Evolutionary conservation across 2,888 invertebrate species (phyloP), one percentile per base, ranked within the genome.

Genomic region (Sclerodermus sp.): DNA sequence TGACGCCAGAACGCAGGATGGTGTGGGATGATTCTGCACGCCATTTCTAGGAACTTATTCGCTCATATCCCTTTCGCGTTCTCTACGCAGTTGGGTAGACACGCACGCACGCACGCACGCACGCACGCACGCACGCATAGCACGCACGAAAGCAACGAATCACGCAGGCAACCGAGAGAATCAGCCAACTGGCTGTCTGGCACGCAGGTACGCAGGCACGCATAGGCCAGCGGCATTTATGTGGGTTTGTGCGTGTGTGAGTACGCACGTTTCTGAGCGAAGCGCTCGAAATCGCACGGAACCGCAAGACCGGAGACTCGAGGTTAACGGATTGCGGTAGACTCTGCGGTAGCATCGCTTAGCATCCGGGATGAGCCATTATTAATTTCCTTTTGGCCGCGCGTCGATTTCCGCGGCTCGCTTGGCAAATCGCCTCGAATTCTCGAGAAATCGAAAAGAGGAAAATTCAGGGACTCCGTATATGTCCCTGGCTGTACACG

Each of bases 31-130:
- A 70, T 71, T 68, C 66, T 61, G 65, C 70, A 70, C 68, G 70
- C 67, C 60, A 71, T 64, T 74, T 74, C 73, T 66, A 65, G 62
- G 74, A 73, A 74, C 64, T 65, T 64, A 60, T 64, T 64, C 63
- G 55, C 50, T 38, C 60, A 47, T 57, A 43, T 57, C 54, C 46
- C 42, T 55, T 54, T 58, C 55, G 58, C 55, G 52, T 61, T 23
- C 8, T 23, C 23, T 40, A 56, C 38, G 61, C 59, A 63, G 45
- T 39, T 16, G 23, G 39, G 39, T 8, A 15, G 23, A 15, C 23
- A 34, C 17, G 37, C 45, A 45, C 45, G 34, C 13, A 43, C 46
- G 62, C 49, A 64, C 56, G 62, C 62, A 61, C 50, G 57, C 53
- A 57, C 49, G 56, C 46, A 60, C 59, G 57, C 47, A 56, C 47